These are phyloP conservation scores for Pantelozetes paolii DNA, from an alignment of 2,888 invertebrate genomes.

Conservation along the genomic window DNA sequence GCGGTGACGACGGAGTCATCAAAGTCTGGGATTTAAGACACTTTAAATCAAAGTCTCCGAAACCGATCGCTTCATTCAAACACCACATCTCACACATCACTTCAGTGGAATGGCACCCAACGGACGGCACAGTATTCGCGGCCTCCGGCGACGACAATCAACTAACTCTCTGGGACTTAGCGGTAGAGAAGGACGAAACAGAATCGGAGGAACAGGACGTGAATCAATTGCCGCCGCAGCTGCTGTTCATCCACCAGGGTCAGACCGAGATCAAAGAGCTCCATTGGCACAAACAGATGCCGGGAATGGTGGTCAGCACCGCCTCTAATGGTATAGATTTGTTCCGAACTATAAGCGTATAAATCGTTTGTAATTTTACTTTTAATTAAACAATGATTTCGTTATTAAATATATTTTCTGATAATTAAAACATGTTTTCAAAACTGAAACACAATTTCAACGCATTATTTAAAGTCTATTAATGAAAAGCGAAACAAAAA, in stretches of 20 bases:
- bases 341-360: conserved; percentile 95
- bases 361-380: conserved; percentile 50
- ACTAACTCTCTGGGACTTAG: conserved; percentile 93
- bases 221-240: conserved; percentile 82
- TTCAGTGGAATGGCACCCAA: conserved; percentile 94
- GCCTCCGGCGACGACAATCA: conserved; percentile 92
- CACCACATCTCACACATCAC: conserved; percentile 91
- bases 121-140: conserved; percentile 86
- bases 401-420: no score
- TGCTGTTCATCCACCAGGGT: conserved; percentile 95
- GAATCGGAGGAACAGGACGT: conserved; percentile 52
- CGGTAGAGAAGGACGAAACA: conserved; percentile 73
- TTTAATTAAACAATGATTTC: no score
- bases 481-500: neutral
- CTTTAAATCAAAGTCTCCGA: conserved; percentile 59
- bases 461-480: neutral
- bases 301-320: conserved; percentile 87
- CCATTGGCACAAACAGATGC: conserved; percentile 95
- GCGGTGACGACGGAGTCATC: conserved; percentile 92
- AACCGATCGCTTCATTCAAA: conserved; percentile 86
- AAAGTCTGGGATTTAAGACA: conserved; percentile 93
- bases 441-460: neutral
- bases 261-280: conserved; percentile 96
- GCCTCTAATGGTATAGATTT: conserved; percentile 93
- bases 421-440: neutral